Evolutionary conservation across 2,113 vertebrate species (phyloP), one percentile per base, ranked within the genome.

Genomic region (Phylloscopus whistleri): DNA sequence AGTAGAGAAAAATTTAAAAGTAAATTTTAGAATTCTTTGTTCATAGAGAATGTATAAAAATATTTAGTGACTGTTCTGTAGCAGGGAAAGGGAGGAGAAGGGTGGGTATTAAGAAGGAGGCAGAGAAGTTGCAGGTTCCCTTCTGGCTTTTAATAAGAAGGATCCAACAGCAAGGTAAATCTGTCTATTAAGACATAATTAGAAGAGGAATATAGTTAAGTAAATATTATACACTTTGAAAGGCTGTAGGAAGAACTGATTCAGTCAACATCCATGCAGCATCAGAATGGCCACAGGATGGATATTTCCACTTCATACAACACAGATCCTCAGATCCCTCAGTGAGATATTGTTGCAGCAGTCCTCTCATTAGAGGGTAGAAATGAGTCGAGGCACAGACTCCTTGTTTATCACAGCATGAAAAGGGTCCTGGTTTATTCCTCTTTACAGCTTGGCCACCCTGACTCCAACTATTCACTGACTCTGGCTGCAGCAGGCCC

Each of bases 241-340:
- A 66, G 18, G 6, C 10, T 49, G 6, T 11, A 48, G 52, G 7
- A 48, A 39, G 11, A 91, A 26, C 12, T 16, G 15, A 13, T 53
- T 55, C 0, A 0, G 48, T 6, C 18, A 62, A 28, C 2, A 31
- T 35, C 48, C 5, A 3, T 44, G 6, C 37, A 58, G 22, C 1
- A 7, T 86, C 16, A 67, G 10, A 23, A 23, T 53, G 13, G 48
- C 19, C 41, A 82, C 0, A 0, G 8, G n/a, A 58, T 44, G 16
- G 30, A 83, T 75, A 48, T 78, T 55, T 5, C 21, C 4, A 21
- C 13, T 28, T 67, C 12, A 44, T 3, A 1, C 24, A 35, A 12
- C 1, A 3, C 4, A 75, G 30, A 69, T 37, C 26, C 1, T 1
- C 33, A 43, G 30, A 60, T 48, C 2, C 8, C 18, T 39, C 31